Base-by-base conservation (phyloP, 1,140 invertebrate genomes). In the Ostrea denselamellosa region DNA sequence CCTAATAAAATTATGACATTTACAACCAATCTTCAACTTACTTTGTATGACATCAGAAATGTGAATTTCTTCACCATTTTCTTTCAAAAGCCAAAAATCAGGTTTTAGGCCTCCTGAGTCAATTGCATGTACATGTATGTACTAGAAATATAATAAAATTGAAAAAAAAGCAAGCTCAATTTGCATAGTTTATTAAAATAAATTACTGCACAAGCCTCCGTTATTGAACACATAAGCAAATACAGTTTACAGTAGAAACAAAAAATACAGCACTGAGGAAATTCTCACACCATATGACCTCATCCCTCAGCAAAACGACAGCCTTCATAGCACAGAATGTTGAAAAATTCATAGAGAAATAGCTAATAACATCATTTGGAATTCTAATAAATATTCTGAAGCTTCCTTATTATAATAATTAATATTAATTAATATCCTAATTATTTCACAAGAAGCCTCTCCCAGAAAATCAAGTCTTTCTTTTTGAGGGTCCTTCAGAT, bases 181-280 rank as follows among this genome's bases (percentile, higher is more conserved):
- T 77, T 77, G 68, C 68, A 77, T 77, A 77, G 68, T 77, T 77
- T 77, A 77, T 77, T 77, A 28, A 77, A 77, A 77, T 77, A 77
- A 77, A 28, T 77, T 77, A 77, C 68, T 77, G 68, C 68, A 77
- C 68, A 77, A 77, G 68, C 68, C 68, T 77, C 68, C 68, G 28
- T 14, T 25, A 28, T 77, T 77, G 68, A 77, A 77, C 68, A 77
- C 68, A 77, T 77, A 77, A 77, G 68, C 68, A 77, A 77, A 34
- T 68, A 68, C 25, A 77, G 68, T 44, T 77, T 62, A 62, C 56
- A 62, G 56, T 19, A 62, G 17, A n/a, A n/a, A 62, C 56, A 17
- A 17, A 19, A 44, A 62, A 62, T n/a, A 7, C 56, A 19, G 56
- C n/a, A 14, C 56, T 62, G 7, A 19, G n/a, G 56, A 62, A 19